Conservation (phyloP, 2,888 invertebrate species). For the Helleia helle region DNA sequence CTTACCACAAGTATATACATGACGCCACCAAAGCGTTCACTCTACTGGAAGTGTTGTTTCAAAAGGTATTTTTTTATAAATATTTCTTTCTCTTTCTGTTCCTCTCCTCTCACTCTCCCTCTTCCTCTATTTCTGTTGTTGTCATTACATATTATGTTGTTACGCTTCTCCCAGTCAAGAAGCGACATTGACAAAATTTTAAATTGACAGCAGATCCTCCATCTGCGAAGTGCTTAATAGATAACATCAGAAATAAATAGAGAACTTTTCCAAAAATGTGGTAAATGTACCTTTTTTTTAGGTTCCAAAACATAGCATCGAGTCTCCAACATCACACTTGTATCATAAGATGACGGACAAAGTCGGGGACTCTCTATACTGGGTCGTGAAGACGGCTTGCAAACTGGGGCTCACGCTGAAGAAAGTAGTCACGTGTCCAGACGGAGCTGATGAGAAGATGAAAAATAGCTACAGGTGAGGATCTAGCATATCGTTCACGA, state of each 20-base stretch:
- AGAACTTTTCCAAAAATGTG: too few species aligned
- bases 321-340: conserved; percentile 31
- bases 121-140: too few species aligned
- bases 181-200: too few species aligned
- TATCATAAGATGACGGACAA: conserved; percentile 24
- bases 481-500: too few species aligned
- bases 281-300: conserved; percentile 7
- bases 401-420: conserved; percentile 31
- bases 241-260: too few species aligned
- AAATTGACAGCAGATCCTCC: too few species aligned
- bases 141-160: too few species aligned
- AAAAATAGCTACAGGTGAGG: conserved; percentile 26
- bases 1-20: conserved; percentile 25
- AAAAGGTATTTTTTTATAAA: conserved; percentile 32
- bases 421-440: conserved; percentile 22
- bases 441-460: conserved; percentile 20
- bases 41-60: conserved; percentile 34
- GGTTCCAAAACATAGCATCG: conserved; percentile 22
- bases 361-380: conserved; percentile 26
- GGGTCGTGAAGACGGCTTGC: conserved; percentile 30
- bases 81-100: neutral
- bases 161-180: too few species aligned
- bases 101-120: too few species aligned
- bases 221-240: too few species aligned
- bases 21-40: conserved; percentile 28